Conservation (phyloP, 2,888 invertebrate species). For the Plagodis pulveraria region DNA sequence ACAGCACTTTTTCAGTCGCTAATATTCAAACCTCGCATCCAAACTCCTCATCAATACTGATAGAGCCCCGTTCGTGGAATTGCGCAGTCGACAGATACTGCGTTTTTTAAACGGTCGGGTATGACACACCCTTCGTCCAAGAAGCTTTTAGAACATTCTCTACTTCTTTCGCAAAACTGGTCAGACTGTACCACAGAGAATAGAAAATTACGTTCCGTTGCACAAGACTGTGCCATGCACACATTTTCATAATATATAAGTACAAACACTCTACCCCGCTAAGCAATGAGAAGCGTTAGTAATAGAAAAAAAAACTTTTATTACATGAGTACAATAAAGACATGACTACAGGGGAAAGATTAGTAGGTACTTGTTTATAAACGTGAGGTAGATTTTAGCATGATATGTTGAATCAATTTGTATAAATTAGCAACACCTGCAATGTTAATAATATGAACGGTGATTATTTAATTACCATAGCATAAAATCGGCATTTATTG, state of each 20-base stretch:
- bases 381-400: conserved; percentile 36
- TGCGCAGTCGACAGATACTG: too few species aligned
- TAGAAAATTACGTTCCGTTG: conserved; percentile 8
- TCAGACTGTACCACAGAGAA: not conserved
- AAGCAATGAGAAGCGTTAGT: too few species aligned
- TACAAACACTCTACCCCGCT: not conserved
- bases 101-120: too few species aligned
- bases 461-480: conserved; percentile 51
- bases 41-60: too few species aligned
- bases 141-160: not conserved
- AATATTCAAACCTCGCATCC: too few species aligned
- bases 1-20: too few species aligned
- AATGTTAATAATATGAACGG: conserved; percentile 50
- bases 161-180: not conserved
- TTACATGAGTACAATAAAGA: conserved; percentile 4
- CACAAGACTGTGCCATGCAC: not conserved
- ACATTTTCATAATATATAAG: not conserved
- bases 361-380: conserved; percentile 20
- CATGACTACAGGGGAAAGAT: conserved; percentile 1
- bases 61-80: too few species aligned
- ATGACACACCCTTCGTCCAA: not conserved
- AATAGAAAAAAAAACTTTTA: not conserved
- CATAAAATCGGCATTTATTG: conserved; percentile 34
- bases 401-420: conserved; percentile 51
- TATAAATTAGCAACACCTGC: conserved; percentile 69